phyloP scores from a whole-genome alignment of 2,797 vertebrate species.

The Pagetopsis macropterus region DNA sequence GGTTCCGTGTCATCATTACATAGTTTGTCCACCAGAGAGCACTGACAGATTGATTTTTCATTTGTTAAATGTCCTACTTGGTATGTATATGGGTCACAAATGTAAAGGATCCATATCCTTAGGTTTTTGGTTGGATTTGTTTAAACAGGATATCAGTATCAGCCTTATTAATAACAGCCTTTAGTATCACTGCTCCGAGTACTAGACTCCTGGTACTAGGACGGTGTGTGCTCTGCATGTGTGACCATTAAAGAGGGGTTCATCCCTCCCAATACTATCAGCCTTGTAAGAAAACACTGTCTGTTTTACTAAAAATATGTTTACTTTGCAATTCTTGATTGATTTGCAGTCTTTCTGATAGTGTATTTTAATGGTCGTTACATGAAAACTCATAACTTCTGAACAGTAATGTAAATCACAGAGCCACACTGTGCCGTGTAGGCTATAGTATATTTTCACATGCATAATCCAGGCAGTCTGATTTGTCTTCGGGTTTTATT shows the following conservation, averaged over 20 bases:
- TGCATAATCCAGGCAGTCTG: slow-evolving; percentile 1
- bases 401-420: not conserved
- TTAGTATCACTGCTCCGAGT: no score
- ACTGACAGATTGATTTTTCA: not conserved
- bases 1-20: not conserved
- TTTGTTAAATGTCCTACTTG: not conserved
- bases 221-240: no score
- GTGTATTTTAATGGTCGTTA: slow-evolving; percentile 1
- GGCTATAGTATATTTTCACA: not conserved
- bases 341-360: slow-evolving; percentile 5
- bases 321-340: not conserved
- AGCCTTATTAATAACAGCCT: not conserved
- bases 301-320: no score
- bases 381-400: not conserved
- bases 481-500: not conserved
- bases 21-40: slow-evolving; percentile 17
- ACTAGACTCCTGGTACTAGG: no score
- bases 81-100: not conserved
- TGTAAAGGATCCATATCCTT: not conserved
- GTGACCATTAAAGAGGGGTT: no score
- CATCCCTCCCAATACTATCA: no score
- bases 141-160: not conserved
- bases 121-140: not conserved
- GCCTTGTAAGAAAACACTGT: no score
- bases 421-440: not conserved